Percentiles rank a stretch among this genome's conserved stretches.
Evolutionary conservation across 2,888 invertebrate genomes (phyloP).

Genomic region (Nasonovia ribisnigri): DNA sequence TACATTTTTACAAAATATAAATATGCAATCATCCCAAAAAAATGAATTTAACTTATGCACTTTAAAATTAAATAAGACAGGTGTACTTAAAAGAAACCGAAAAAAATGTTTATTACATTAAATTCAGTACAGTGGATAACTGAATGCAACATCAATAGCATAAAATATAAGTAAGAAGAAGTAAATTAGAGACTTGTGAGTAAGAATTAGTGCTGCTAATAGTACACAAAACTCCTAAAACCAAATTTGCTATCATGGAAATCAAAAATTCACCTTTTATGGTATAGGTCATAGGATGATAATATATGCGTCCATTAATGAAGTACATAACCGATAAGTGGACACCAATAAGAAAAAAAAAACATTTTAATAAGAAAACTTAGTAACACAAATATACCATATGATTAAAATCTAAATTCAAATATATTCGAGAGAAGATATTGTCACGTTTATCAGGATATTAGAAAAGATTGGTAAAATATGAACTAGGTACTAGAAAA

Average conservation of each 20-base stretch:
- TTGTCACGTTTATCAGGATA: neutral
- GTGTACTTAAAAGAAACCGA: neutral
- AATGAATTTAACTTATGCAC: neutral
- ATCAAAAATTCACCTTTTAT: no score
- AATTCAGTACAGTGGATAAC: neutral
- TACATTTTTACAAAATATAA: neutral
- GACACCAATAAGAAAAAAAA: no score
- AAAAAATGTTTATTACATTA: neutral
- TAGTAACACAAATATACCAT: neutral
- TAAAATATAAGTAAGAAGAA: neutral
- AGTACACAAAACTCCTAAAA: no score
- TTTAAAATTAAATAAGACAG: neutral
- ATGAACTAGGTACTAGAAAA: neutral
- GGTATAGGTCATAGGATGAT: no score
- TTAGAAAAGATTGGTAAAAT: neutral
- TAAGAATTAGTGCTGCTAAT: no score
- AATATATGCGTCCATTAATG: no score
- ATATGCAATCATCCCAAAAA: neutral
- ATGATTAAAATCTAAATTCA: no score
- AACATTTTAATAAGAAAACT: neutral
- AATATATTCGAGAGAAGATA: no score
- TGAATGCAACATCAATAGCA: neutral
- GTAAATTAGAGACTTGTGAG: neutral
- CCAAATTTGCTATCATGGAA: no score
- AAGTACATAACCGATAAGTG: neutral